Conservation (phyloP, 2,888 invertebrate species). For the Uropetala carovei region DNA sequence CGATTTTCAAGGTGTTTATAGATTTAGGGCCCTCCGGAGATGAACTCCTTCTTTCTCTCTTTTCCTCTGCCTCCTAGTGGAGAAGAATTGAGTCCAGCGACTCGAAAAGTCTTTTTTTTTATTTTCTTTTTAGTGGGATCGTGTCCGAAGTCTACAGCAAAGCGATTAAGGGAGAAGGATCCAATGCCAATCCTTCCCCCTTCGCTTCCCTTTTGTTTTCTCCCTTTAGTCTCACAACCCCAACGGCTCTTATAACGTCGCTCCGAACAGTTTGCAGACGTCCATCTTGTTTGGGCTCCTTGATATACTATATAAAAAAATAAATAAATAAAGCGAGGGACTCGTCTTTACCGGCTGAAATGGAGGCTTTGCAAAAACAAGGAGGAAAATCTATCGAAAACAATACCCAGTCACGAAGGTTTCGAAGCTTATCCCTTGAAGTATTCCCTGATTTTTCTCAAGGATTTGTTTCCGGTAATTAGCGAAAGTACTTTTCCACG, state of each 20-base stretch:
- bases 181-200: too few species aligned
- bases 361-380: background rate
- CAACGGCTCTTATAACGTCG: too few species aligned
- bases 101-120: too few species aligned
- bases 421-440: background rate
- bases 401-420: background rate
- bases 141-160: background rate
- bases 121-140: background rate
- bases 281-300: background rate
- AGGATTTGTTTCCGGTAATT: background rate
- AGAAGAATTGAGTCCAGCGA: too few species aligned
- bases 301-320: too few species aligned
- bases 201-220: too few species aligned
- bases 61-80: too few species aligned
- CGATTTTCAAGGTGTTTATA: too few species aligned
- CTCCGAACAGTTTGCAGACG: background rate
- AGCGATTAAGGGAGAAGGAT: background rate
- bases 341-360: background rate
- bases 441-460: background rate
- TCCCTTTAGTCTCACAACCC: too few species aligned
- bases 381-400: slow-evolving; percentile 1
- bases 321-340: background rate
- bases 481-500: background rate
- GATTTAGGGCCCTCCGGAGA: too few species aligned
- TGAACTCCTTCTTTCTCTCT: too few species aligned